phyloP scores from a whole-genome alignment of 2,797 vertebrate species.

The Morelia viridis region DNA sequence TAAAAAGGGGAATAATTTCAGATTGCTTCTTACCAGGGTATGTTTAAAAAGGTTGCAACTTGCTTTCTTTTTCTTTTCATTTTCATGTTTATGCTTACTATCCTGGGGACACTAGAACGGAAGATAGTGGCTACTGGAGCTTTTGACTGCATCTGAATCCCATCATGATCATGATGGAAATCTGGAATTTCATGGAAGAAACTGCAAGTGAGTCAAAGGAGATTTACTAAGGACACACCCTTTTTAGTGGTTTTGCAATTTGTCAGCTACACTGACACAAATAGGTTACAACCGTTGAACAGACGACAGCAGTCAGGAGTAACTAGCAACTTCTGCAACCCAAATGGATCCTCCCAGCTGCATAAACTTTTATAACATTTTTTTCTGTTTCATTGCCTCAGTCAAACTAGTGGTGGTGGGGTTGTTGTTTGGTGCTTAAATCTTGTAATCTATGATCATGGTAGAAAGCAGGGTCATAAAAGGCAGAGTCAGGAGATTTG shows the following conservation, averaged over 20 bases:
- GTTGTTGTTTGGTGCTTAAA: background rate
- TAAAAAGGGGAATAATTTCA: background rate
- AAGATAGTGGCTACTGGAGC: background rate
- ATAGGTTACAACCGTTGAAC: fast-evolving
- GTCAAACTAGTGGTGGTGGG: background rate
- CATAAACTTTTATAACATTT: background rate
- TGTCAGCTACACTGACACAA: fast-evolving
- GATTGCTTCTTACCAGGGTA: background rate
- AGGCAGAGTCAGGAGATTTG: constrained; percentile 18
- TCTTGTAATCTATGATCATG: background rate
- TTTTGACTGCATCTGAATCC: background rate
- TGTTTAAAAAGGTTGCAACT: background rate
- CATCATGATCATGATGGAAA: background rate
- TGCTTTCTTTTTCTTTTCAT: background rate
- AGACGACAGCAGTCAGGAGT: background rate
- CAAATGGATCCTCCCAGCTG: background rate
- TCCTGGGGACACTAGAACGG: background rate
- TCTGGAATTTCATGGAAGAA: background rate
- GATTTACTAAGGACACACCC: background rate
- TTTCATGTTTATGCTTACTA: background rate
- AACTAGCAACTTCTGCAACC: background rate
- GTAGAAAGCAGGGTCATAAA: background rate
- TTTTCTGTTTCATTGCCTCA: background rate
- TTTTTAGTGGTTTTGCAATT: background rate
- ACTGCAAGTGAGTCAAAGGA: background rate